Percentiles rank a stretch among this genome's conserved stretches.
Evolutionary conservation across 2,888 invertebrate species (phyloP).

Genomic region (Harpalus rufipes): DNA sequence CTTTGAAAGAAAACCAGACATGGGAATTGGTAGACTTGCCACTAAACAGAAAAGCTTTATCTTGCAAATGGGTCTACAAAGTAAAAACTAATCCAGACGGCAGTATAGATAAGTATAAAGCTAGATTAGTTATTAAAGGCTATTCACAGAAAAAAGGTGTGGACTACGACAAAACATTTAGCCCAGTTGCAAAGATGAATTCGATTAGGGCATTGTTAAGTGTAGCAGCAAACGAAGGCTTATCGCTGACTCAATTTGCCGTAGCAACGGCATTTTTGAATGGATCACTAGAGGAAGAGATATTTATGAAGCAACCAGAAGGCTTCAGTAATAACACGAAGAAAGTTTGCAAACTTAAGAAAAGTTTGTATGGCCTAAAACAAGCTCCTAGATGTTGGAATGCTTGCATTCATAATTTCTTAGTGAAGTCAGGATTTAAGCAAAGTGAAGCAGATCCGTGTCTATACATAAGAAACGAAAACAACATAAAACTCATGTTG

Average conservation of each 20-base stretch:
- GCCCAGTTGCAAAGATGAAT: slow-evolving; percentile 68
- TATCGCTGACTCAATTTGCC: slow-evolving; percentile 65
- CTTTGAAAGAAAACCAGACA: too few relatives aligned
- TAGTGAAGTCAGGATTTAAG: too few relatives aligned
- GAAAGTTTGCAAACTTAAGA: slow-evolving; percentile 72
- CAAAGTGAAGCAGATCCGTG: too few relatives aligned
- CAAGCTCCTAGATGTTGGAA: too few relatives aligned
- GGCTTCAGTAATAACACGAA: slow-evolving; percentile 71
- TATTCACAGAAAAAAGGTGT: slow-evolving; percentile 66
- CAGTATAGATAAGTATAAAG: slow-evolving; percentile 31
- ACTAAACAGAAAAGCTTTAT: neutral
- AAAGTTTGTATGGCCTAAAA: slow-evolving; percentile 74
- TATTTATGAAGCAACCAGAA: slow-evolving; percentile 73
- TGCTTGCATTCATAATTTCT: too few relatives aligned
- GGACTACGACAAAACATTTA: slow-evolving; percentile 69
- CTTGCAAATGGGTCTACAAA: neutral
- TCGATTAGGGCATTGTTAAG: slow-evolving; percentile 66
- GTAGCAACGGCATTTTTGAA: slow-evolving; percentile 69
- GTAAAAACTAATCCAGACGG: neutral
- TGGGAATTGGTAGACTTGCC: neutral
- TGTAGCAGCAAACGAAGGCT: slow-evolving; percentile 67
- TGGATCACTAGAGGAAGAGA: slow-evolving; percentile 70
- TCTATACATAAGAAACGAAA: too few relatives aligned
- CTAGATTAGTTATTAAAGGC: slow-evolving; percentile 69
- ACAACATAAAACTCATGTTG: too few relatives aligned